Evolutionary conservation across 2,113 vertebrate genomes (phyloP), one percentile per base, ranked within the genome.

Genomic region (Diadophis punctatus): DNA sequence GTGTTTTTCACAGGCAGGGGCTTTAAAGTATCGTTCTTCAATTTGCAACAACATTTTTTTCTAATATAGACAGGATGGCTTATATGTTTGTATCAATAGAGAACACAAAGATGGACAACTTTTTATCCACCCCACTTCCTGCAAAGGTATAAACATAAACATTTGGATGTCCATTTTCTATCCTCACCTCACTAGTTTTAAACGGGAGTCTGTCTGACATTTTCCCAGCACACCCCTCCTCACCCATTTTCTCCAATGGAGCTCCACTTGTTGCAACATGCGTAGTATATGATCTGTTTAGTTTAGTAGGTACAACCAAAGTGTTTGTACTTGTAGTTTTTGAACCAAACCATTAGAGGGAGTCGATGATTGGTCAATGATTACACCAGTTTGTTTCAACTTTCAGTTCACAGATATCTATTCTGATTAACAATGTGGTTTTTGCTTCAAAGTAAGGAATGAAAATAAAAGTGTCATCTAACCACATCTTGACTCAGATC

Each of bases 281-380:
- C 9, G 39, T 16, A 52, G 52, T 46, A 51, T 87, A 11, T 53
- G 2, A 6, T 63, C 8, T 63, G 8, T 88, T 25, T 34, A 34
- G 87, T 53, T 53, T 53, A 16, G 16, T 52, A 16, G n/a, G 23
- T 27, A 56, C 22, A 56, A 27, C 4, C 1, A n/a, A n/a, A 4
- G 49, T 5, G 1, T 7, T 86, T 68, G n/a, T 58, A 27, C 55
- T 60, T 96, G 95, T 95, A 96, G 91, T 95, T 91, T 93, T 23
- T 84, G 90, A 2, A 0, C 1, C 3, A 8, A 30, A 90, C 96
- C 60, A 8, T 93, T 92, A 95, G 96, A 94, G 95, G 96, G 91
- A 96, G 93, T 94, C 93, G 92, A 95, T 74, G 95, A 25, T 92
- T 30, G 49, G 55, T 0, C 1, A 60, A 8, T 34, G 20, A 88